Evolutionary conservation across 2,797 vertebrate genomes (phyloP).

Genomic region (Syndactyla subalaris): DNA sequence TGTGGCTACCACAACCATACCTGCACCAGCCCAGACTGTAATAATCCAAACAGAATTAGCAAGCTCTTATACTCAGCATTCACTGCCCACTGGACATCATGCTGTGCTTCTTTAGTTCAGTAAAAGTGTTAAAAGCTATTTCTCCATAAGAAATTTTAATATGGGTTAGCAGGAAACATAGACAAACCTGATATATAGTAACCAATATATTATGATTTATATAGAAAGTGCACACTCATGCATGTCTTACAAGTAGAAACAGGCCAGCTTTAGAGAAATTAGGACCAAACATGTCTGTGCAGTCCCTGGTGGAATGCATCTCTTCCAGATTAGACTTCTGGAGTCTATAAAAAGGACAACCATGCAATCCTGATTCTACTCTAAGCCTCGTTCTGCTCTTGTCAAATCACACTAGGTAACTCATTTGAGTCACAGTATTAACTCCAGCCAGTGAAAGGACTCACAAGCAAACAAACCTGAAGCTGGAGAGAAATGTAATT

Average conservation of each 20-base stretch:
- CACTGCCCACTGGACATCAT: neutral
- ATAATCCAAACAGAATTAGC: neutral
- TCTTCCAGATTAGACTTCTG: neutral
- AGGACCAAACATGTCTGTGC: neutral
- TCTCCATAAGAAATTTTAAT: neutral
- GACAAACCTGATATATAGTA: neutral
- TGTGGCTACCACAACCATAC: neutral
- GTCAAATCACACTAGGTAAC: neutral
- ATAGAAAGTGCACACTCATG: neutral
- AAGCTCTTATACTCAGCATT: neutral
- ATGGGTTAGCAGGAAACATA: neutral
- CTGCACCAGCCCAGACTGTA: neutral
- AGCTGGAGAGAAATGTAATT: neutral
- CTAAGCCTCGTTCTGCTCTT: neutral
- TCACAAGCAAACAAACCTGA: neutral
- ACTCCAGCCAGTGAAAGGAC: neutral
- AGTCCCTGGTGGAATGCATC: neutral
- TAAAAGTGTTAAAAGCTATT: neutral
- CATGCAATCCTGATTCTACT: neutral
- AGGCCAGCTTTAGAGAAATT: neutral
- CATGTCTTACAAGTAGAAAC: neutral
- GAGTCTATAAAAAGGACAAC: neutral
- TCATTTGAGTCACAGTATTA: neutral
- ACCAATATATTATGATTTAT: neutral
- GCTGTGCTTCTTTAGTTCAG: neutral